Evolutionary conservation across 2,888 invertebrate species (phyloP), one percentile per base, ranked within the genome.

Genomic region (Rhingia campestris): DNA sequence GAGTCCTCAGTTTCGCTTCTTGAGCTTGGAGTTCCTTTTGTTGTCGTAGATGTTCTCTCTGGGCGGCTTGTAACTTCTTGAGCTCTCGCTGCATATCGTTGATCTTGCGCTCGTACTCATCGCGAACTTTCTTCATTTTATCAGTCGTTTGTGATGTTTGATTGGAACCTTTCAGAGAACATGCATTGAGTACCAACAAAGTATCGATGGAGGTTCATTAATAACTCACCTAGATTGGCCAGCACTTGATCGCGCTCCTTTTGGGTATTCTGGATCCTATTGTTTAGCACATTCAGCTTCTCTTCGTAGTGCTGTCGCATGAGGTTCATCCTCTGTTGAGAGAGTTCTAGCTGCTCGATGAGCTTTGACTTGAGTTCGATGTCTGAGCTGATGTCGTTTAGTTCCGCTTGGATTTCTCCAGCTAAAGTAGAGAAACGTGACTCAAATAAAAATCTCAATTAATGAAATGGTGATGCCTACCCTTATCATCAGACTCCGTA

Each of bases 361-460:
- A 99, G 93, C 73, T 97, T 95, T 87, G 98, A 96, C 90, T 99
- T 99, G 70, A 98, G 96, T 89, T 97, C 97, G 86, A 99, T 99
- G 91, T 99, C 98, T 56, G 96, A 96, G 73, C 97, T 98, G 12
- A 99, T 92, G 7, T 96, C 96, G 10, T 97, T 96, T 79, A 99
- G 92, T 90, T 98, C 97, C 37, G 96, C 96, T 86, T 96, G 94
- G 45, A 94, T 94, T 51, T 92, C 93, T 80, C 93, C 92, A 70
- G 93, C 92, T 89, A 22, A 22, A 22, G 22, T 2, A 22, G 2
- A 22, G 22, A 22, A 22, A 22, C 22, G 22, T 22, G 22, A 22
- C 22, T 22, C 22, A 22, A 56, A 53, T 3, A 32, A 37, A 41
- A 4, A n/a, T 22, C 35, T 4, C 32, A 4, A n/a, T 14, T 9